Evolutionary conservation across 2,797 vertebrate genomes (phyloP).

Genomic region (Lutjanus campechanus): DNA sequence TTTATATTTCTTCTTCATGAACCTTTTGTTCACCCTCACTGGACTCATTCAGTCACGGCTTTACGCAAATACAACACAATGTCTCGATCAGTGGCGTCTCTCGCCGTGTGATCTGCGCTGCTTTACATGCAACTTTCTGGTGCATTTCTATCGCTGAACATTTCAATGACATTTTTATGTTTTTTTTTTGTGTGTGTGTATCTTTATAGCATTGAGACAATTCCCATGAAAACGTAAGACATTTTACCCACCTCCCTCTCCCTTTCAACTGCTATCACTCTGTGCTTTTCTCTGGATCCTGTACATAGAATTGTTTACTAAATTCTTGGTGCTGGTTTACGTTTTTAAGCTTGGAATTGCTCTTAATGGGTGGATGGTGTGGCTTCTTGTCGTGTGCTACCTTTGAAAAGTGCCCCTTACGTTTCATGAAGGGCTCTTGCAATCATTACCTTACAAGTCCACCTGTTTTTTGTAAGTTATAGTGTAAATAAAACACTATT

Average conservation of each 20-base stretch:
- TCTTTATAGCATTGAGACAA: constrained; percentile 91
- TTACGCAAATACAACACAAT: constrained; percentile 42
- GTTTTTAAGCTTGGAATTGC: constrained; percentile 77
- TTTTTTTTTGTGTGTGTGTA: constrained; percentile 78
- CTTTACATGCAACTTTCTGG: constrained; percentile 54
- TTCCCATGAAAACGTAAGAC: constrained; percentile 94
- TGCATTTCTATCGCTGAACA: constrained; percentile 62
- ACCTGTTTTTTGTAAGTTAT: constrained; percentile 69
- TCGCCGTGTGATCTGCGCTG: constrained; percentile 51
- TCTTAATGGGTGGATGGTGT: constrained; percentile 77
- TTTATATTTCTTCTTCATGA: constrained; percentile 41
- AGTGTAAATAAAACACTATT: constrained; percentile 74
- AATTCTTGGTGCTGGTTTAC: constrained; percentile 84
- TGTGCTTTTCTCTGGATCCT: constrained; percentile 74
- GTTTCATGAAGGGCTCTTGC: constrained; percentile 84
- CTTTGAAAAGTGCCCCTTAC: constrained; percentile 82
- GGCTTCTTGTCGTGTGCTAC: constrained; percentile 79
- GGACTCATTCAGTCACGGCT: constrained; percentile 25
- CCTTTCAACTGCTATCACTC: constrained; percentile 46
- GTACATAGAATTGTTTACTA: constrained; percentile 84
- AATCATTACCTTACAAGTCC: constrained; percentile 72
- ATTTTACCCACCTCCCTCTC: constrained; percentile 68
- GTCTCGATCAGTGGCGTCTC: constrained; percentile 58
- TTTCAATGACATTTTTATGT: constrained; percentile 73
- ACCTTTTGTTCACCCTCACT: constrained; percentile 32